These are phyloP conservation scores for Ariolimax columbianus DNA, from an alignment of 2,888 invertebrate genomes.

Conservation along the genomic window DNA sequence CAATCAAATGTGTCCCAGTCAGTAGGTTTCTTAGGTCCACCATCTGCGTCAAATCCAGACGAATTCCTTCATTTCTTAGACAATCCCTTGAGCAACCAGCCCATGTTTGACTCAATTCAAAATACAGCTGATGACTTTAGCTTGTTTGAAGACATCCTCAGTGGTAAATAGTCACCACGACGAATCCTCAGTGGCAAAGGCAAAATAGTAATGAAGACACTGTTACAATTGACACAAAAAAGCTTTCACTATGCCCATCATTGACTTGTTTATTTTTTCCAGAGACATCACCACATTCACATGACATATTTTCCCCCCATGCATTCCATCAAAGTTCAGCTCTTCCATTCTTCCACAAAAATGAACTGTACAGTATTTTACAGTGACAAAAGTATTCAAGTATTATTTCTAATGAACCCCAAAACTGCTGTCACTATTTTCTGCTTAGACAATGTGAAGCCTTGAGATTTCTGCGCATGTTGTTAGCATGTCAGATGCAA, in stretches of 20 bases:
- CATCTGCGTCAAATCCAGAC: conserved; percentile 59
- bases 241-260: background rate
- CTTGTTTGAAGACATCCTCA: conserved; percentile 72
- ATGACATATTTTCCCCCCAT: background rate
- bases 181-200: no score
- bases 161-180: conserved; percentile 26
- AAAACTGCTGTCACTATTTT: no score
- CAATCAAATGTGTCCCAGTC: conserved; percentile 72
- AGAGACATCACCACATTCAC: background rate
- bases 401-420: no score
- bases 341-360: background rate
- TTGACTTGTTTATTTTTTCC: background rate
- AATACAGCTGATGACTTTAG: conserved; percentile 74
- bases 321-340: conserved; percentile 21
- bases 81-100: conserved; percentile 62
- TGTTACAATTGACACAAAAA: background rate
- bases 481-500: no score
- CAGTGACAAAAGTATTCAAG: background rate
- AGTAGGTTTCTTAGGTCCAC: conserved; percentile 57
- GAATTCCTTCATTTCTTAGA: conserved; percentile 92
- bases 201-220: background rate
- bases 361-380: background rate
- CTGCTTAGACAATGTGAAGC: no score
- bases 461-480: no score
- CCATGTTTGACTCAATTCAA: conserved; percentile 81